A percentile compares a stretch with the other conserved stretches of the same genome.
Conservation (phyloP, 2,113 vertebrate species). For the Psephotus haematonotus region DNA sequence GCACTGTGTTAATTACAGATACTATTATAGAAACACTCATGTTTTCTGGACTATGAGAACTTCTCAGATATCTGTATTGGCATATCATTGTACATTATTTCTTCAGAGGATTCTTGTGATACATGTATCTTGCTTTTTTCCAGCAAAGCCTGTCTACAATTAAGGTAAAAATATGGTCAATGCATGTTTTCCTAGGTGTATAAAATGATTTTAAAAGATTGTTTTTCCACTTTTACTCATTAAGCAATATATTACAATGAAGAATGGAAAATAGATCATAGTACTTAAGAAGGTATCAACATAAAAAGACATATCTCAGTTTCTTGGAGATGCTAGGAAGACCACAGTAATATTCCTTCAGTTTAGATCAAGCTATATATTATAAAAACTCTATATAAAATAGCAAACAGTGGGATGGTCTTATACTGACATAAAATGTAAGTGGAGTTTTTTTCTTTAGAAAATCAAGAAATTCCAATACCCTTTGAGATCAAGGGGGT, state of each 20-base stretch:
- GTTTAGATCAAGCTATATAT: not conserved
- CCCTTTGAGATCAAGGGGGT: not conserved
- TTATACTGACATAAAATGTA: not conserved
- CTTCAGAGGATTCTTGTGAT: not conserved
- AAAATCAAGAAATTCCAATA: not conserved
- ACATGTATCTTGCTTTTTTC: not conserved
- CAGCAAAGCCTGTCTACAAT: not conserved
- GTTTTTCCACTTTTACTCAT: not conserved
- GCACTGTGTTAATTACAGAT: accelerated
- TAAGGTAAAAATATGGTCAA: not conserved
- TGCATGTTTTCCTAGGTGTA: not conserved
- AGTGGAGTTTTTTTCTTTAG: not conserved
- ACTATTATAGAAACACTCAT: not conserved
- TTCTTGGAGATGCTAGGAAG: not conserved
- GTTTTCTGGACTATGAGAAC: not conserved
- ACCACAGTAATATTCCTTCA: not conserved
- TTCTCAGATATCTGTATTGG: not conserved
- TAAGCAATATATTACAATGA: not conserved
- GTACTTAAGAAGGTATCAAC: not conserved
- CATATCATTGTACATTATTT: not conserved
- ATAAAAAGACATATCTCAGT: not conserved
- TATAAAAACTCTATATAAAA: not conserved
- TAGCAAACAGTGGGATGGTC: not conserved
- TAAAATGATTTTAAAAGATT: not conserved
- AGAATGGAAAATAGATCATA: not conserved